phyloP scores from a whole-genome alignment of 1,140 invertebrate genomes.

The Aphis craccivora region DNA sequence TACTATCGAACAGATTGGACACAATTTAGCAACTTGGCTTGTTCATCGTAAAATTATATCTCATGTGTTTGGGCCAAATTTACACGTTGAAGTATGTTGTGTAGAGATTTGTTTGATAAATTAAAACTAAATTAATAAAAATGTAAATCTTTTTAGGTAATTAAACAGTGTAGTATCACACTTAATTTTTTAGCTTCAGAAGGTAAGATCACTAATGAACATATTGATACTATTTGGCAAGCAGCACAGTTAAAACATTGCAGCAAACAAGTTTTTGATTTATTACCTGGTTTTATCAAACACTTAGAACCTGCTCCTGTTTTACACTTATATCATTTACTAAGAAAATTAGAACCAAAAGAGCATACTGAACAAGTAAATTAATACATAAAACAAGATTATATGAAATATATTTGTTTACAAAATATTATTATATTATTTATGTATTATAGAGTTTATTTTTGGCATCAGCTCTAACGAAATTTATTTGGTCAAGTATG shows the following conservation, averaged over 20 bases:
- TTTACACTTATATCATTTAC: conserved; percentile 83
- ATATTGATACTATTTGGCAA: conserved; percentile 93
- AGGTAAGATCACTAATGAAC: conserved; percentile 86
- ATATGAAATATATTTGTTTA: neutral
- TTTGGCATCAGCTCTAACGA: conserved; percentile 85
- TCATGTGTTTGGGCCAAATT: conserved; percentile 93
- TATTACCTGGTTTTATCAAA: conserved; percentile 87
- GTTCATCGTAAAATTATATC: conserved; percentile 91
- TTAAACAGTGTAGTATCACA: conserved; percentile 93
- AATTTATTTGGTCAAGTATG: conserved; percentile 86
- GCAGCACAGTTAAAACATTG: conserved; percentile 94
- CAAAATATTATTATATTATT: neutral
- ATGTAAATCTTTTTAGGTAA: conserved; percentile 70
- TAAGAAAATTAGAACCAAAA: conserved; percentile 84
- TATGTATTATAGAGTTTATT: conserved; percentile 75
- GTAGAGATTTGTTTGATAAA: neutral
- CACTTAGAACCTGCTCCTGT: conserved; percentile 87
- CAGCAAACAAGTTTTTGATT: conserved; percentile 89
- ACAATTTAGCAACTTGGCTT: conserved; percentile 86
- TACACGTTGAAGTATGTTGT: conserved; percentile 84
- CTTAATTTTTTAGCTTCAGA: conserved; percentile 92
- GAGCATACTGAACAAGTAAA: conserved; percentile 85
- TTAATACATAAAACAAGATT: neutral
- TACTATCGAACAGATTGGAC: conserved; percentile 83
- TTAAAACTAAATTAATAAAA: conserved; percentile 12